Evolutionary conservation across 2,888 invertebrate genomes (phyloP).

Genomic region (Campopleginae sp.): DNA sequence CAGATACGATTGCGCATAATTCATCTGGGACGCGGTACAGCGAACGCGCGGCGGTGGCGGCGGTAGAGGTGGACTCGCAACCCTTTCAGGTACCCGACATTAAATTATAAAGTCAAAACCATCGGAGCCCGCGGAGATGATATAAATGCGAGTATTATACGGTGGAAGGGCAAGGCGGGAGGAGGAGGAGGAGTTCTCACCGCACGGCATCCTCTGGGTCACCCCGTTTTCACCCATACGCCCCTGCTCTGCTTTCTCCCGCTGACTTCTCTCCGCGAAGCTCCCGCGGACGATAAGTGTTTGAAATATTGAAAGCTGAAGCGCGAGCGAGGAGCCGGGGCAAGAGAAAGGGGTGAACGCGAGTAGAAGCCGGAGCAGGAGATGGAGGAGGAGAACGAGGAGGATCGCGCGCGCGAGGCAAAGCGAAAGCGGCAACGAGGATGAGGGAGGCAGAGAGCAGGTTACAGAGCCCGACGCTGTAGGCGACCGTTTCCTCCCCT

Average conservation of each 20-base stretch:
- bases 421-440: slow-evolving; percentile 28
- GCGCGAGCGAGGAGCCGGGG: slow-evolving; percentile 70
- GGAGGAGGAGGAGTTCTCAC: slow-evolving; percentile 49
- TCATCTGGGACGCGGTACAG: slow-evolving; percentile 69
- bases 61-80: slow-evolving; percentile 69
- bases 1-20: slow-evolving; percentile 76
- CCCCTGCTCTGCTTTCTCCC: slow-evolving; percentile 48
- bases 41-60: slow-evolving; percentile 14
- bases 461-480: slow-evolving; percentile 61
- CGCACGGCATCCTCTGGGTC: slow-evolving; percentile 63
- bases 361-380: slow-evolving; percentile 50
- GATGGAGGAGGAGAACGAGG: slow-evolving; percentile 51
- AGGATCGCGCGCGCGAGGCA: slow-evolving; percentile 8
- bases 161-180: slow-evolving; percentile 44
- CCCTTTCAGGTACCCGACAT: slow-evolving; percentile 77
- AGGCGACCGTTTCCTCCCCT: slow-evolving; percentile 53
- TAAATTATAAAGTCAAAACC: slow-evolving; percentile 84
- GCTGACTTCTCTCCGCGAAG: slow-evolving; percentile 64
- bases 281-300: slow-evolving; percentile 81
- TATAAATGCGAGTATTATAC: slow-evolving; percentile 84
- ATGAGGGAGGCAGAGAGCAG: slow-evolving; percentile 52
- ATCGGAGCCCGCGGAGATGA: slow-evolving; percentile 78
- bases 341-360: slow-evolving; percentile 42
- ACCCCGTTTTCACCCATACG: slow-evolving; percentile 63
- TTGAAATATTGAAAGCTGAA: slow-evolving; percentile 84